These are phyloP conservation scores for Papilio elwesi DNA, from an alignment of 2,888 invertebrate species.

Conservation along the genomic window DNA sequence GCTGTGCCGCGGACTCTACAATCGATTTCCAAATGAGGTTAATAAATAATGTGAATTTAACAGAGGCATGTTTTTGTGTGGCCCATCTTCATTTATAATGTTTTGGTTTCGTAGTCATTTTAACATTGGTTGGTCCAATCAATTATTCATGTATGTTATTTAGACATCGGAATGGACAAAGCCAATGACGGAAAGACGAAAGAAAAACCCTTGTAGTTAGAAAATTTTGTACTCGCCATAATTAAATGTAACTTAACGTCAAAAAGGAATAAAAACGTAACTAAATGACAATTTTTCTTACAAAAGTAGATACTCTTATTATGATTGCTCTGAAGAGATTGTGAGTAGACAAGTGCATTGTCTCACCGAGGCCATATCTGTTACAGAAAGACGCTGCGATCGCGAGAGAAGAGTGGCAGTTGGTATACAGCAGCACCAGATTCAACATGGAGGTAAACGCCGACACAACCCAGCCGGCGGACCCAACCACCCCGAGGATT, in stretches of 20 bases:
- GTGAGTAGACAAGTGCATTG: slow-evolving; percentile 8
- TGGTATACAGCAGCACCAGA: slow-evolving; percentile 38
- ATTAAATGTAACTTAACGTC: no score
- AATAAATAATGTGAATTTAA: not conserved
- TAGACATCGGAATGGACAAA: not conserved
- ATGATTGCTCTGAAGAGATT: not conserved
- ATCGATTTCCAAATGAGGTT: slow-evolving; percentile 1
- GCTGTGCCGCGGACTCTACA: not conserved
- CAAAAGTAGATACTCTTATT: no score
- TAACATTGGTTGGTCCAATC: not conserved
- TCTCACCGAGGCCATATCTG: slow-evolving; percentile 57
- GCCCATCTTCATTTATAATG: not conserved
- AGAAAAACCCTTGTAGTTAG: no score
- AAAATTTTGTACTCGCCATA: no score
- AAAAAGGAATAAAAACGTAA: no score
- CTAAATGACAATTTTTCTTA: no score
- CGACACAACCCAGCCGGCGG: slow-evolving; percentile 29
- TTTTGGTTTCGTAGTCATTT: not conserved
- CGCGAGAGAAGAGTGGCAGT: slow-evolving; percentile 53
- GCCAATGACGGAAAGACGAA: no score
- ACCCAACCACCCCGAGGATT: not conserved
- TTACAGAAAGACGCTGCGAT: slow-evolving; percentile 65
- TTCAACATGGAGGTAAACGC: slow-evolving; percentile 69
- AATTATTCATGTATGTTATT: not conserved
- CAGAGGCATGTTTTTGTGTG: not conserved